A percentile compares a stretch with the other conserved stretches of the same genome.
These are phyloP conservation scores for Aphelocoma coerulescens DNA, from an alignment of 2,113 vertebrate species.

Conservation along the genomic window DNA sequence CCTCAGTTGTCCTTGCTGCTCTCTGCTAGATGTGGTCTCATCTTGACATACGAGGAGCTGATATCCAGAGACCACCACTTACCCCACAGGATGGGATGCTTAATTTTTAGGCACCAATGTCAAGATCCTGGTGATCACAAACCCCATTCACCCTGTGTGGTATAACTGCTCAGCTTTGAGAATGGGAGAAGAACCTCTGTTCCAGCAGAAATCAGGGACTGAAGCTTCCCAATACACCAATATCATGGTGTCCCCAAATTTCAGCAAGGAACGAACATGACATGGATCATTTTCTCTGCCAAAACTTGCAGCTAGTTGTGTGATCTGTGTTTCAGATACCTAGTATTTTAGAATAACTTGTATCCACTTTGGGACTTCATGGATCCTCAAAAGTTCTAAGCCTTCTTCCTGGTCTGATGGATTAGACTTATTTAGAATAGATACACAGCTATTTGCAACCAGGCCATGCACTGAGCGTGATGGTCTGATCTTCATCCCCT, in stretches of 20 bases:
- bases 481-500: not conserved
- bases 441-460: not conserved
- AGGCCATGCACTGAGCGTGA: not conserved
- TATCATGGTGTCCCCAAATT: not conserved
- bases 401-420: not conserved
- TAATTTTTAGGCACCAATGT: not conserved
- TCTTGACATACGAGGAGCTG: not conserved
- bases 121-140: not conserved
- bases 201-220: not conserved
- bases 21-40: not conserved
- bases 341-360: not conserved
- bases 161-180: not conserved
- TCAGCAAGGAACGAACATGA: not conserved
- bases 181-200: not conserved
- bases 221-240: fast-evolving
- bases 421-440: not conserved
- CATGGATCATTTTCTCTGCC: not conserved
- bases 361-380: not conserved
- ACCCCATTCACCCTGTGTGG: not conserved
- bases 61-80: not conserved
- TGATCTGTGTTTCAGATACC: not conserved
- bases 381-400: not conserved
- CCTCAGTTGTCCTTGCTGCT: not conserved
- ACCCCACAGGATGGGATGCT: not conserved
- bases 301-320: not conserved